Conservation (phyloP, 1,140 invertebrate species). For the Trachymyrmex septentrionalis region DNA sequence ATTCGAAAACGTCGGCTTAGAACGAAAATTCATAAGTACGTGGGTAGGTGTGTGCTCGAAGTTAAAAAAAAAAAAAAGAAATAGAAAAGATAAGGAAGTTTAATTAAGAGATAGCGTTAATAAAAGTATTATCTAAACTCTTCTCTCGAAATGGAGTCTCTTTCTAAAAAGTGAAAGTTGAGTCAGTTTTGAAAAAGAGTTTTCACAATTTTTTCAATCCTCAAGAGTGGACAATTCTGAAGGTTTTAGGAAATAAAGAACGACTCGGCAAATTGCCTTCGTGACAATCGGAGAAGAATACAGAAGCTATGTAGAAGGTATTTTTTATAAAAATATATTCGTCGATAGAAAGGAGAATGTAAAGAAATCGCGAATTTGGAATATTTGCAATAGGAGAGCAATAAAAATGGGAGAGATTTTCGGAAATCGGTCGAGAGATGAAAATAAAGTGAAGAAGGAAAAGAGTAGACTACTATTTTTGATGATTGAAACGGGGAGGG, state of each 20-base stretch:
- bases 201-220: too few species aligned
- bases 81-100: neutral
- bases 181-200: too few species aligned
- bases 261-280: neutral
- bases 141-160: too few species aligned
- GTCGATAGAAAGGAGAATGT: neutral
- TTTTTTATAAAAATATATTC: neutral
- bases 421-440: neutral
- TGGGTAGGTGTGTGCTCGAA: neutral
- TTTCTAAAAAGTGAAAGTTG: too few species aligned
- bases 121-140: too few species aligned
- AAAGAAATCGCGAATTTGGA: neutral
- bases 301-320: too few species aligned
- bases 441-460: neutral
- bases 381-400: neutral
- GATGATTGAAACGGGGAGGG: neutral
- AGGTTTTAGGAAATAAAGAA: neutral
- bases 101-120: neutral
- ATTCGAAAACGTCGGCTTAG: neutral
- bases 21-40: neutral
- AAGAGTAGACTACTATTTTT: neutral
- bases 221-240: too few species aligned
- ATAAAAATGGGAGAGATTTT: neutral
- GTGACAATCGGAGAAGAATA: neutral
- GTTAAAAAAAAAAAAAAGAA: neutral